Evolutionary conservation across 2,888 invertebrate species (phyloP).

Genomic region (Nymphalis urticae): DNA sequence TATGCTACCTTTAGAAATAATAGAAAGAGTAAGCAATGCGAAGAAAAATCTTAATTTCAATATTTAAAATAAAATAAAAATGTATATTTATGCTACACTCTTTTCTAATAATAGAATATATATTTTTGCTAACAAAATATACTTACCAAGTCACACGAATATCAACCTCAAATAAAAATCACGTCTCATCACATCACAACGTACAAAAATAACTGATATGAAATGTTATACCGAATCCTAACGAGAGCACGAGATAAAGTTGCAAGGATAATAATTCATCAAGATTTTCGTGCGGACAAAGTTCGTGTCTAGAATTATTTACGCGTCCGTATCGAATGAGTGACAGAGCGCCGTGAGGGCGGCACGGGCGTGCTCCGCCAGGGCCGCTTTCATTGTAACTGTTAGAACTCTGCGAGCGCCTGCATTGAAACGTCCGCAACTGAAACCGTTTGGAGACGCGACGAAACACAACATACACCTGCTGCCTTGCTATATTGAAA

Average conservation of each 20-base stretch:
- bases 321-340: conserved; percentile 46
- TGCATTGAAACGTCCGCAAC: conserved; percentile 18
- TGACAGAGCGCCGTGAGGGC: conserved; percentile 40
- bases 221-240: neutral
- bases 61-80: too few species aligned
- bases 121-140: neutral
- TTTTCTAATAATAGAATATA: too few species aligned
- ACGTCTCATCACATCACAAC: conserved; percentile 16
- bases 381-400: conserved; percentile 61
- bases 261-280: conserved; percentile 53
- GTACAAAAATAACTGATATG: conserved; percentile 1
- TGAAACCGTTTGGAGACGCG: conserved; percentile 16
- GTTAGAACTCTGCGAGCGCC: conserved; percentile 19
- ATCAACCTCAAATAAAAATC: conserved; percentile 3
- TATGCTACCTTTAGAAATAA: too few species aligned
- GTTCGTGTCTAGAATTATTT: conserved; percentile 54
- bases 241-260: conserved; percentile 41
- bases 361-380: conserved; percentile 63
- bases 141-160: conserved; percentile 20
- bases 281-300: conserved; percentile 49
- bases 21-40: too few species aligned
- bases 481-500: neutral
- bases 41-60: too few species aligned
- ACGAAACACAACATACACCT: conserved; percentile 18
- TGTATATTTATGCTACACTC: too few species aligned